Evolutionary conservation across 35 echinoderm and acorn worm genomes (phyloP).

Genomic region (Nesometra sesokonis): DNA sequence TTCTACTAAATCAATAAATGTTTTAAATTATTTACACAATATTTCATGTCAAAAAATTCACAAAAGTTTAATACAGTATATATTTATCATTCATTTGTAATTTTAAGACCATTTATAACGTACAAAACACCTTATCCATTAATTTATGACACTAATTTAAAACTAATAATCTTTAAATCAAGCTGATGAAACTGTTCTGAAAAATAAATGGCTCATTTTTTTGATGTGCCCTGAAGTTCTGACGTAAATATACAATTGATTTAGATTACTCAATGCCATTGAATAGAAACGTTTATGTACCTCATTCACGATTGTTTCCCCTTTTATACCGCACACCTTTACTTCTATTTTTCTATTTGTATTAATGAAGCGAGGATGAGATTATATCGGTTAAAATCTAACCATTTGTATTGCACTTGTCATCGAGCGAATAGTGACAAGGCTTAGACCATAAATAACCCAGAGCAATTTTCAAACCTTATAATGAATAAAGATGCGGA

Average conservation of each 20-base stretch:
- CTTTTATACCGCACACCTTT: not conserved
- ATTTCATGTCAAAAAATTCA: no score
- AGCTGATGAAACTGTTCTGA: not conserved
- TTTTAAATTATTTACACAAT: no score
- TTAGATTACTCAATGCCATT: not conserved
- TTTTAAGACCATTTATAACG: not conserved
- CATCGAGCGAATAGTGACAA: not conserved
- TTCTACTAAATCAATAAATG: no score
- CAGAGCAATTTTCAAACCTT: not conserved
- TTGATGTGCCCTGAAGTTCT: not conserved
- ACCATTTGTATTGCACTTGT: not conserved
- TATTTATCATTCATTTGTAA: no score
- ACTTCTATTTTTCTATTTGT: not conserved
- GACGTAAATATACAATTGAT: not conserved
- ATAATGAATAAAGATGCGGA: not conserved
- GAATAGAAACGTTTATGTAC: not conserved
- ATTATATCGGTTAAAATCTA: not conserved
- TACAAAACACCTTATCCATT: not conserved
- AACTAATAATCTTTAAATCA: not conserved
- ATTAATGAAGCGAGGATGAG: not conserved
- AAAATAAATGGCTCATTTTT: not conserved
- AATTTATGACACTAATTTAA: not conserved
- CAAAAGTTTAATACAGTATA: no score
- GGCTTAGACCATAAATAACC: not conserved
- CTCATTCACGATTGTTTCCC: not conserved